Evolutionary conservation across 2,797 vertebrate species (phyloP).

Genomic region (Remorina albescens): DNA sequence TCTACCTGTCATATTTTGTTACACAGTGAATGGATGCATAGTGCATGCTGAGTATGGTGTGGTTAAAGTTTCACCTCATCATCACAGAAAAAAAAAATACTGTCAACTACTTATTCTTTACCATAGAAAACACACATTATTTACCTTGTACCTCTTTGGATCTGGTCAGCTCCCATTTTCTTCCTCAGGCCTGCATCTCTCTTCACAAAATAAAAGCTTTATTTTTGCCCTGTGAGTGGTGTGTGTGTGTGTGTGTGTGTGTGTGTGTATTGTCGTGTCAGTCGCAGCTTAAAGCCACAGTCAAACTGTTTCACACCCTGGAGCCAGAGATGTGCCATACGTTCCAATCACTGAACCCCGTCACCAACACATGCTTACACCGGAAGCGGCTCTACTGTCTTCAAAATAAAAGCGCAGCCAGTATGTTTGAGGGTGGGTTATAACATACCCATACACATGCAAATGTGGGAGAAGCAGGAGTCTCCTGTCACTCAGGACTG

Average conservation of each 20-base stretch:
- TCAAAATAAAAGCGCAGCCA: conserved; percentile 57
- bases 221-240: background rate
- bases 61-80: too few relatives aligned
- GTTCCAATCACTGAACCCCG: too few relatives aligned
- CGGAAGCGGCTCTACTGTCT: conserved; percentile 15
- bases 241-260: background rate
- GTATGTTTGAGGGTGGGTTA: background rate
- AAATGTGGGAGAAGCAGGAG: too few relatives aligned
- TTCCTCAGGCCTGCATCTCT: background rate
- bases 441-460: too few relatives aligned
- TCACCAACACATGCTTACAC: background rate
- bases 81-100: conserved; percentile 1
- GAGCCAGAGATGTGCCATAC: too few relatives aligned
- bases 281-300: background rate
- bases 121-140: background rate
- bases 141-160: conserved; percentile 36
- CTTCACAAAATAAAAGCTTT: background rate
- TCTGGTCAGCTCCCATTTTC: conserved; percentile 3
- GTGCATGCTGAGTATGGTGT: background rate
- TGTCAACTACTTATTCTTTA: background rate
- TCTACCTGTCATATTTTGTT: background rate
- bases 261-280: too few relatives aligned
- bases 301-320: conserved; percentile 18
- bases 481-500: too few relatives aligned
- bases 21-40: background rate